Evolutionary conservation across 2,113 vertebrate species (phyloP).

Genomic region (Centropristis striata): DNA sequence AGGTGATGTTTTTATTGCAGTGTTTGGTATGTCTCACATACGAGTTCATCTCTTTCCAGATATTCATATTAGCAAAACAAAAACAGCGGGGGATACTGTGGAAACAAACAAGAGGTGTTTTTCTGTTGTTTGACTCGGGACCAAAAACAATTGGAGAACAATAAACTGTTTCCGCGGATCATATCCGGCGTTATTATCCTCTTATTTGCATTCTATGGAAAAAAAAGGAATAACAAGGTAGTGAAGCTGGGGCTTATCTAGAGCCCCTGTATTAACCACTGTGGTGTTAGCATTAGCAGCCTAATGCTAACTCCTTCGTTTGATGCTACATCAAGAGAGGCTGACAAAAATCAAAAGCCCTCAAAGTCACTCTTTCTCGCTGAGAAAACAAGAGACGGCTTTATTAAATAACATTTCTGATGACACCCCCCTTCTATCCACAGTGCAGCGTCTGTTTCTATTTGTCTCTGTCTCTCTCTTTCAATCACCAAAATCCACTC

Average conservation of each 20-base stretch:
- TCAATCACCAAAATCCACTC: conserved; percentile 60
- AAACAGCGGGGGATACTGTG: conserved; percentile 35
- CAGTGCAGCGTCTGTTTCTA: background rate
- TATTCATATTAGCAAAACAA: conserved; percentile 64
- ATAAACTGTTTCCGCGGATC: conserved; percentile 62
- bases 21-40: conserved; percentile 26
- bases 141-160: conserved; percentile 76
- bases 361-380: conserved; percentile 1
- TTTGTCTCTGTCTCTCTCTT: conserved; percentile 34
- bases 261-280: conserved; percentile 69
- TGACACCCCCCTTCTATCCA: conserved; percentile 3
- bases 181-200: conserved; percentile 78
- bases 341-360: conserved; percentile 27
- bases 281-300: conserved; percentile 59
- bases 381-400: background rate
- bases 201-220: conserved; percentile 73
- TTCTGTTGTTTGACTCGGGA: conserved; percentile 65
- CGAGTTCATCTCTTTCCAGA: conserved; percentile 45
- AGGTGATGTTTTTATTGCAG: conserved; percentile 49
- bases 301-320: conserved; percentile 29
- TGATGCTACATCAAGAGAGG: background rate
- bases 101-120: conserved; percentile 79
- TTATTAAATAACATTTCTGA: conserved; percentile 21
- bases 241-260: conserved; percentile 68
- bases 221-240: conserved; percentile 75